These are phyloP conservation scores for Schizaphis graminum DNA, from an alignment of 2,888 invertebrate species.

Conservation along the genomic window DNA sequence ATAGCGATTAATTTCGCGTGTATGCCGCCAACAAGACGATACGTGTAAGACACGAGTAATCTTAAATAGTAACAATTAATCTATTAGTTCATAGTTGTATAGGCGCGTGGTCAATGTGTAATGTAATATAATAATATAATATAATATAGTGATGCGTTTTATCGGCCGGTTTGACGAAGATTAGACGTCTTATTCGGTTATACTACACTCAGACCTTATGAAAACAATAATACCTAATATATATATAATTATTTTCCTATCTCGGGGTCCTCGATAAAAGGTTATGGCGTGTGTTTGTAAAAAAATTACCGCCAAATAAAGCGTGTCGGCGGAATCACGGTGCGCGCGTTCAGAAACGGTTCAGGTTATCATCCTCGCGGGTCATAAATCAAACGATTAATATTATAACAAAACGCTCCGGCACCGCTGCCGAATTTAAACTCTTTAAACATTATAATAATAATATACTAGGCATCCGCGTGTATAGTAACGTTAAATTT, in stretches of 20 bases:
- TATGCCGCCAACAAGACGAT: background rate
- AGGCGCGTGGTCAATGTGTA: background rate
- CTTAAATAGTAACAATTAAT: background rate
- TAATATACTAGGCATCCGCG: background rate
- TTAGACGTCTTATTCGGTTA: background rate
- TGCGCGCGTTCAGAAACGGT: constrained; percentile 20
- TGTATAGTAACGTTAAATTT: background rate
- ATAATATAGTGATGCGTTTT: background rate
- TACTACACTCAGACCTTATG: background rate
- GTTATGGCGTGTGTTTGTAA: background rate
- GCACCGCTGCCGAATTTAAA: constrained; percentile 10
- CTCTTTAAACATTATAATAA: background rate
- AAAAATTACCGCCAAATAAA: constrained; percentile 22
- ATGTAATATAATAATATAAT: no score
- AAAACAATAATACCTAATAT: constrained; percentile 34
- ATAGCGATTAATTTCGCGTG: background rate
- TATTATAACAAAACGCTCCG: constrained; percentile 16
- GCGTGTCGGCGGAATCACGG: constrained; percentile 28
- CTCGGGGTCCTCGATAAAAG: background rate
- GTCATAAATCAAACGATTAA: constrained; percentile 51
- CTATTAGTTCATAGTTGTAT: background rate
- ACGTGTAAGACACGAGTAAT: background rate
- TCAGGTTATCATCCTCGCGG: constrained; percentile 35
- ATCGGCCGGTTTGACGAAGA: constrained; percentile 23
- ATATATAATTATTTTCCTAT: constrained; percentile 38